Evolutionary conservation across 2,888 invertebrate genomes (phyloP), one percentile per base, ranked within the genome.

Genomic region (Heteromyza rotundicornis): DNA sequence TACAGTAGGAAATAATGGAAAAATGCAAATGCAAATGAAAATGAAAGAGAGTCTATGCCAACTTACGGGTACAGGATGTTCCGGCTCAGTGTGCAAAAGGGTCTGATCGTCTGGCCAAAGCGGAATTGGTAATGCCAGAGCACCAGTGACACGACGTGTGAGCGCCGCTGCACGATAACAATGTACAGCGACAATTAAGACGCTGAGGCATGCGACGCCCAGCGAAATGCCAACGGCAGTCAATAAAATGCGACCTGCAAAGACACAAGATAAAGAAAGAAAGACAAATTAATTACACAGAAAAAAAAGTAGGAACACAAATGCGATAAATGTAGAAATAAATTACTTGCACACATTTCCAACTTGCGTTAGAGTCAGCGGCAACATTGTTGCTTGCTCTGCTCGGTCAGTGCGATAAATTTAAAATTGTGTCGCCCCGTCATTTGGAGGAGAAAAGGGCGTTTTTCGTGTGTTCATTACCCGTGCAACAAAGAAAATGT

Each of bases 51-150:
- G 14, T 50, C 12, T 35, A 22, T 36, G 64, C 22, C 3, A 63
- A 83, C 83, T 83, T 82, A 83, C 83, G 82, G 83, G 82, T 83
- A 83, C 82, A 80, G 83, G 79, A 79, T 82, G 80, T 80, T 83
- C 83, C 82, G 83, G 81, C 81, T 83, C 80, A 77, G 78, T 79
- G 77, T 79, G 78, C 75, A 82, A 79, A 81, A 81, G 80, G 72
- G 75, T 78, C 73, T 72, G 75, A 65, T 80, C 77, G 67, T 76
- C 74, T 67, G 77, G 76, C 69, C 74, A 75, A 68, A 73, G 72
- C 66, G 76, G 74, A 76, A 79, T 80, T 77, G 82, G 78, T 71
- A 81, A 80, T 76, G 82, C 81, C 81, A 81, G 81, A 78, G 81
- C 79, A 77, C 78, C 73, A 71, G 74, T 70, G 60, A 19, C 47